A percentile compares a stretch with the other conserved stretches of the same genome.
phyloP scores from a whole-genome alignment of 2,888 invertebrate genomes.

The Macrosoma leucophasiata region DNA sequence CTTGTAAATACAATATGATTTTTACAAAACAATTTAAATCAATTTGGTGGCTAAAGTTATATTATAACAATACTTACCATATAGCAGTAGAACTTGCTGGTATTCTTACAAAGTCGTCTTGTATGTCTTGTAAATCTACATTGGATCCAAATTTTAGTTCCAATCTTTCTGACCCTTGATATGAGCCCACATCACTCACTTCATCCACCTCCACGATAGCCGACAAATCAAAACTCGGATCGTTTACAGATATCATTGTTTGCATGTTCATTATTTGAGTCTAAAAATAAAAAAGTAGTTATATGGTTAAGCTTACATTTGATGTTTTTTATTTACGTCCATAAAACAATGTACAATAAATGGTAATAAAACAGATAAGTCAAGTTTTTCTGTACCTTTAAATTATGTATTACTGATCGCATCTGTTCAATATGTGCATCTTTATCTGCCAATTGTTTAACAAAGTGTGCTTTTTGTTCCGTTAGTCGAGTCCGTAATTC shows the following conservation, averaged over 20 bases:
- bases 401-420: conserved; percentile 50
- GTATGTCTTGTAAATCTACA: conserved; percentile 48
- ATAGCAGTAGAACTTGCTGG: conserved; percentile 53
- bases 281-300: conserved; percentile 43
- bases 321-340: background rate
- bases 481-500: conserved; percentile 67
- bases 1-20: too few species aligned
- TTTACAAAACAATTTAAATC: too few species aligned
- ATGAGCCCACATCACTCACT: conserved; percentile 47
- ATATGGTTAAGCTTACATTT: too few species aligned
- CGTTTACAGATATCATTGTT: conserved; percentile 58
- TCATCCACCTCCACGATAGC: conserved; percentile 69
- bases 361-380: background rate
- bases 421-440: conserved; percentile 65
- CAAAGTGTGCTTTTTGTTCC: conserved; percentile 53
- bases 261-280: conserved; percentile 67
- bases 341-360: background rate
- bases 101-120: conserved; percentile 47
- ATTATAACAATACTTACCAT: too few species aligned
- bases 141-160: conserved; percentile 60
- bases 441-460: conserved; percentile 60
- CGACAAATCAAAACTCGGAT: conserved; percentile 66
- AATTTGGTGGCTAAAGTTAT: too few species aligned
- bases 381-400: conserved; percentile 41
- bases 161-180: conserved; percentile 52